Base-by-base conservation (phyloP, 2,113 vertebrate genomes). In the Leptosomus discolor region DNA sequence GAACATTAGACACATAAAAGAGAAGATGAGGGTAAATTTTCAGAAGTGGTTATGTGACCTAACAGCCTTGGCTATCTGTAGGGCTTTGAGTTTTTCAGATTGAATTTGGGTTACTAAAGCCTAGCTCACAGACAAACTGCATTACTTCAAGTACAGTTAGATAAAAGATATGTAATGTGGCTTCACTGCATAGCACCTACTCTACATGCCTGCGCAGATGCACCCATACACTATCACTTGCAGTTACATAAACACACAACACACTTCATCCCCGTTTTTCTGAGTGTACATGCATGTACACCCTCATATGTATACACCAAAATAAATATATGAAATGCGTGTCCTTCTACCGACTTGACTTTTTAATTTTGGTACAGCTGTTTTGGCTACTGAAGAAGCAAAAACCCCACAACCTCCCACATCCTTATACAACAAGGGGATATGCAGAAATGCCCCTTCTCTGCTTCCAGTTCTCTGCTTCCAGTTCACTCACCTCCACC, bases 171-270 rank as follows among this genome's bases (percentile, higher is more conserved):
- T 0, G 0, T 9, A 74, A 26, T 8, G 0, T 41, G 68, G 67
- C n/a, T 78, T 81, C n/a, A 32, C 43, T 67, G 58, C 51, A 39
- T 3, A 61, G 58, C n/a, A 32, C 15, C 51, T 54, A 12, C 43
- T 60, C 34, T 6, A 15, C 9, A 9, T 14, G 34, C 37, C 17
- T 22, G 15, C 4, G 4, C 0, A 0, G 57, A 83, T 45, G 43
- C 37, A n/a, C 45, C 34, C 4, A 61, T 22, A n/a, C 2, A 1
- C n/a, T 7, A n/a, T 2, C 74, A 85, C 37, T 3, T 75, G 56
- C 56, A 81, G 22, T 2, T 57, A 41, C 17, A 39, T 3, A n/a
- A 83, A 43, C 17, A 36, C 0, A 0, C 22, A 83, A 43, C 17
- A 36, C 0, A 0, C 22, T 45, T 50, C 30, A 81, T 63, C 48